These are phyloP conservation scores for Brachionus koreanus DNA, from an alignment of 1,140 invertebrate genomes.

Conservation along the genomic window DNA sequence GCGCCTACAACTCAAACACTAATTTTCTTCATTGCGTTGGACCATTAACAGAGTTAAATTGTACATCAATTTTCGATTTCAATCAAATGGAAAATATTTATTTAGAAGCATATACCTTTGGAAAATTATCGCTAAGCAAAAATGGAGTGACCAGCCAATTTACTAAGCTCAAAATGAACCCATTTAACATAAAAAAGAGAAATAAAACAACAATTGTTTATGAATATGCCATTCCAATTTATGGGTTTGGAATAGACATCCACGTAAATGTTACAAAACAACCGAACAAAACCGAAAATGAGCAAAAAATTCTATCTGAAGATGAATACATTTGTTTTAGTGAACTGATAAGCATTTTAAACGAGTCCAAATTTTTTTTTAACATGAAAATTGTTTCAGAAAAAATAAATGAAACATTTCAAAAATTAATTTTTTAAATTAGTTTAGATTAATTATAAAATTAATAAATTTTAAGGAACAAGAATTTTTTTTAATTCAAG, in stretches of 20 bases:
- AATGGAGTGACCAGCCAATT: background rate
- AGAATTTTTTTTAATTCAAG: no score
- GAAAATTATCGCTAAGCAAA: background rate
- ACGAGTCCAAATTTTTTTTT: slow-evolving; percentile 15
- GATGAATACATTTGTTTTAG: background rate
- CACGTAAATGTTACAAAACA: background rate
- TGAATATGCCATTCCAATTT: background rate
- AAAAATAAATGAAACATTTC: background rate
- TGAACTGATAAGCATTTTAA: background rate
- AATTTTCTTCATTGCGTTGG: background rate
- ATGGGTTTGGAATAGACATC: background rate
- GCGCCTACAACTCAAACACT: background rate
- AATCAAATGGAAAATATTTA: background rate
- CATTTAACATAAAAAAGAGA: background rate
- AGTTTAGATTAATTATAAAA: no score
- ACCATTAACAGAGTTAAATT: background rate
- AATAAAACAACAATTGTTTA: background rate
- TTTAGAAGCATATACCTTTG: background rate
- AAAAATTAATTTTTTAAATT: slow-evolving; percentile 6
- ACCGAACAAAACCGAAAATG: background rate
- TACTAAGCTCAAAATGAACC: background rate
- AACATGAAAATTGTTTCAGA: background rate
- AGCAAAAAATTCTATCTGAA: background rate
- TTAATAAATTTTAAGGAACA: no score
- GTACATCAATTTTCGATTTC: background rate